These are phyloP conservation scores for Acronicta alni DNA, from an alignment of 2,888 invertebrate genomes.

Conservation along the genomic window DNA sequence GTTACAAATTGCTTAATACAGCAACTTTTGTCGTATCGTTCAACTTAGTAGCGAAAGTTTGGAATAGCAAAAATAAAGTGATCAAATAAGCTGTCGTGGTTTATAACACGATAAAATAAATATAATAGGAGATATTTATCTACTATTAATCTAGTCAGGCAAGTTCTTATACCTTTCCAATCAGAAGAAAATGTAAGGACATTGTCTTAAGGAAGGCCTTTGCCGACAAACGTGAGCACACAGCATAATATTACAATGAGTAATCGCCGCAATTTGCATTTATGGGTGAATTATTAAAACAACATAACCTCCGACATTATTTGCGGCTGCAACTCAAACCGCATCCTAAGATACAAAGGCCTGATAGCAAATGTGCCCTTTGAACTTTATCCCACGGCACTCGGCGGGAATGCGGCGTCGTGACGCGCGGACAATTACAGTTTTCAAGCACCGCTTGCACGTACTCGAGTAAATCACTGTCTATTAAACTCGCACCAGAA, in stretches of 20 bases:
- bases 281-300: conserved; percentile 62
- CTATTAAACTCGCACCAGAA: conserved; percentile 60
- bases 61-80: neutral
- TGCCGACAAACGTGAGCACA: conserved; percentile 11
- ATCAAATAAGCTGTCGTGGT: neutral
- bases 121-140: no score
- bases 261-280: conserved; percentile 61
- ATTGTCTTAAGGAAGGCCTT: conserved; percentile 28
- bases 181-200: conserved; percentile 33
- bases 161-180: conserved; percentile 26
- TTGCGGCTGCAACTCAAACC: conserved; percentile 62
- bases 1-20: conserved; percentile 41
- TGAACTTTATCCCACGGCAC: conserved; percentile 76
- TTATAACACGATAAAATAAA: neutral
- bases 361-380: conserved; percentile 73
- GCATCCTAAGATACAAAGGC: conserved; percentile 67
- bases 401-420: conserved; percentile 66
- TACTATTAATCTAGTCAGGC: neutral
- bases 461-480: conserved; percentile 70
- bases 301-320: conserved; percentile 62
- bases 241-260: conserved; percentile 52
- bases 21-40: conserved; percentile 5
- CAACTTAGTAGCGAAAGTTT: conserved; percentile 7
- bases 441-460: conserved; percentile 68
- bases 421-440: conserved; percentile 77